phyloP scores from a whole-genome alignment of 2,113 vertebrate genomes.

The Pseudorectes ferrugineus region DNA sequence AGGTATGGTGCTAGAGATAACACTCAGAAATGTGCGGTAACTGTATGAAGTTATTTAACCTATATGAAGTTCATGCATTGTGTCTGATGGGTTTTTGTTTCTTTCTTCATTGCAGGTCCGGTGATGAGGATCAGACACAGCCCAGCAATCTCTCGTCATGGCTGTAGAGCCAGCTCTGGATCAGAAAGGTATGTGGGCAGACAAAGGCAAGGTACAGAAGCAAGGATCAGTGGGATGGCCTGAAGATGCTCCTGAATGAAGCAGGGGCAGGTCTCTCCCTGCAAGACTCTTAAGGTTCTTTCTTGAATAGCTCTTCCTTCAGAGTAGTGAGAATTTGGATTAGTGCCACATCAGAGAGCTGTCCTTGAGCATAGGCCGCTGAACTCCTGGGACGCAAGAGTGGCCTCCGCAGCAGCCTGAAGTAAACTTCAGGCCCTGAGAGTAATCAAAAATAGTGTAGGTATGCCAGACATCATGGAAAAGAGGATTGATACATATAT shows the following conservation, averaged over 20 bases:
- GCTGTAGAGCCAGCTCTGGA: neutral
- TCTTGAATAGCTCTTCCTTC: neutral
- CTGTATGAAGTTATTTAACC: neutral
- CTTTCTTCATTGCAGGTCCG: neutral
- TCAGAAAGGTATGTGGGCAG: neutral
- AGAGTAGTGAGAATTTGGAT: no score
- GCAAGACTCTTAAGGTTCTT: neutral
- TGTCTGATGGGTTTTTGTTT: neutral
- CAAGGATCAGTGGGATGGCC: fast-evolving
- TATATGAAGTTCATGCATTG: neutral
- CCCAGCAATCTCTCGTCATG: fast-evolving
- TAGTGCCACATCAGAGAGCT: neutral
- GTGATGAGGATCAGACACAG: neutral
- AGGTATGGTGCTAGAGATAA: neutral
- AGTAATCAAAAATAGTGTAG: neutral
- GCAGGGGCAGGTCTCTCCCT: neutral
- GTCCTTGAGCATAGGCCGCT: neutral
- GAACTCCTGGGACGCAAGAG: neutral
- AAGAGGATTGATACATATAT: neutral
- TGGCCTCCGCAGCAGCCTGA: neutral
- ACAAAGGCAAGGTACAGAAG: neutral
- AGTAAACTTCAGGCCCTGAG: no score
- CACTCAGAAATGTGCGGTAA: neutral
- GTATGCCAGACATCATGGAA: neutral
- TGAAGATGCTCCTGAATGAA: neutral